phyloP scores from a whole-genome alignment of 2,888 invertebrate species.

The Crocallis elinguaria region DNA sequence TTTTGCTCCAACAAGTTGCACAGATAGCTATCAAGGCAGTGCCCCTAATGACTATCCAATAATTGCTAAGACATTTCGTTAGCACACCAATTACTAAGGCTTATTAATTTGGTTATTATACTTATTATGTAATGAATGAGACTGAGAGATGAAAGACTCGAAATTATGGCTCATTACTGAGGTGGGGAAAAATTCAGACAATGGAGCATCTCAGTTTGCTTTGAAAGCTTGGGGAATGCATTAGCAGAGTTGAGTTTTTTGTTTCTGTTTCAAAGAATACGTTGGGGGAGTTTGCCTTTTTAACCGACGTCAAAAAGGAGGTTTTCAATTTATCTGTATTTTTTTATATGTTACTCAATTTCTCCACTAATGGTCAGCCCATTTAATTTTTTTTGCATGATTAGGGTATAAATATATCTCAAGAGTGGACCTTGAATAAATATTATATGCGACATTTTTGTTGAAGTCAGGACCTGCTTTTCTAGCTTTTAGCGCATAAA shows the following conservation, averaged over 20 bases:
- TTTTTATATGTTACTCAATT: no score
- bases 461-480: no score
- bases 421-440: no score
- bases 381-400: no score
- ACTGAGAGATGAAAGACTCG: constrained; percentile 28
- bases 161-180: constrained; percentile 3
- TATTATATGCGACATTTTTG: no score
- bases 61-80: constrained; percentile 33
- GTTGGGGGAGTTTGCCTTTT: no score
- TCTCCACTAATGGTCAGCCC: no score
- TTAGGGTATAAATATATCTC: no score
- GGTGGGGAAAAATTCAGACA: constrained; percentile 7
- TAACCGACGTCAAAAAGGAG: no score
- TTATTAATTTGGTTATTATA: constrained; percentile 37
- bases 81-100: constrained; percentile 32
- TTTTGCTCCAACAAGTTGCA: constrained; percentile 20
- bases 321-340: no score
- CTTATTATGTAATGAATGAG: constrained; percentile 31
- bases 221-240: constrained; percentile 1
- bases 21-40: constrained; percentile 12
- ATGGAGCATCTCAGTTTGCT: constrained; percentile 6
- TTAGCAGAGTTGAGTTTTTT: not conserved
- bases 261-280: not conserved
- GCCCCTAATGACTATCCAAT: constrained; percentile 31
- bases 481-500: no score